Evolutionary conservation across 2,797 vertebrate species (phyloP), one percentile per base, ranked within the genome.

Genomic region (Crenuchus spilurus): DNA sequence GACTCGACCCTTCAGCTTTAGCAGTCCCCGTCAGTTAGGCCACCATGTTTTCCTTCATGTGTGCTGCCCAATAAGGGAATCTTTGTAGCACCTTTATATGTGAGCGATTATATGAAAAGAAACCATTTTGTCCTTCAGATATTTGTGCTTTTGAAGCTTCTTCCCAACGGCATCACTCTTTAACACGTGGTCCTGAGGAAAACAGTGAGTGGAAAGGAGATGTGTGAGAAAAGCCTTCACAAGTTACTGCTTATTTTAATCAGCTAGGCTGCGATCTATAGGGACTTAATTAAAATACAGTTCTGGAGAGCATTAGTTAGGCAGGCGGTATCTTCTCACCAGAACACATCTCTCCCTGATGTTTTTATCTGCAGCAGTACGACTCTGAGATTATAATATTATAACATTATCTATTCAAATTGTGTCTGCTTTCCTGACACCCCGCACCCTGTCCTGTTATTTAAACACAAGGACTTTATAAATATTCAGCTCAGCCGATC

Each of bases 241-340:
- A 82, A 89, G 88, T 87, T 89, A 84, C 88, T 89, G 87, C 85
- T 90, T 81, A 81, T 85, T 90, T 84, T 90, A 91, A 92, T 92
- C 89, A 90, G 88, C 78, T 74, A 83, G 83, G 85, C 84, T 35
- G 62, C 77, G 87, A 87, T 85, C 91, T 89, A 88, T 87, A 74
- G 91, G 90, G 90, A 91, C 88, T 87, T 90, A 91, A 92, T 92
- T 93, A 92, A 90, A 90, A 84, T 88, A 83, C 87, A 86, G 84
- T 87, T 89, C 84, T 86, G 75, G 85, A 85, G 82, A 85, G 86
- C 82, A 87, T 89, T 90, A 79, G 70, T 60, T 72, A 82, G 72
- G 78, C 72, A 76, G 75, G 57, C 71, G 51, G 76, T 66, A 91
- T 87, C 84, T 86, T 80, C 77, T 54, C 79, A 78, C 75, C 77